Conservation (phyloP, 2,888 invertebrate genomes). For the Steinernema carpocapsae region DNA sequence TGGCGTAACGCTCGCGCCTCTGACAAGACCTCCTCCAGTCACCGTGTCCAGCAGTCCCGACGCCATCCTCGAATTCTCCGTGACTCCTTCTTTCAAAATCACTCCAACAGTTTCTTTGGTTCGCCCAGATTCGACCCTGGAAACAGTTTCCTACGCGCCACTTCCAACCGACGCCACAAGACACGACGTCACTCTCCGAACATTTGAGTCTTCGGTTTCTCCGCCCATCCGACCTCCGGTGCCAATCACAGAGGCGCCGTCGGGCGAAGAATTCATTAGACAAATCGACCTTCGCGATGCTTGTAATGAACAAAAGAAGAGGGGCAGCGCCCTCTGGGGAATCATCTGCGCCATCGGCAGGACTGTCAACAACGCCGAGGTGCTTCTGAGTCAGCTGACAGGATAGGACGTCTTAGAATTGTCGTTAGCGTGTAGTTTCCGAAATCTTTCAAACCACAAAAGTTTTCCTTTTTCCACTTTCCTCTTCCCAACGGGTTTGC, state of each 20-base stretch:
- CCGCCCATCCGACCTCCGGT: too few species aligned
- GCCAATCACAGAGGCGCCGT: neutral
- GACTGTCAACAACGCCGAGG: constrained; percentile 5
- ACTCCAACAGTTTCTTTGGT: neutral
- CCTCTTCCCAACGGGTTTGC: constrained; percentile 20
- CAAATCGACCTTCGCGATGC: neutral
- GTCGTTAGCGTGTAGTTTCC: neutral
- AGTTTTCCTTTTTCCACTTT: neutral
- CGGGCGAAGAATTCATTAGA: neutral
- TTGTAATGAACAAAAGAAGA: neutral
- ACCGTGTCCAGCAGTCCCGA: neutral
- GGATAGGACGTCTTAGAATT: too few species aligned
- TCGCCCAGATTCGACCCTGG: neutral
- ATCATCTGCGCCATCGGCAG: neutral
- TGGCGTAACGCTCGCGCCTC: neutral
- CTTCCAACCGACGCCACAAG: too few species aligned
- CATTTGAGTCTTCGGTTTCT: too few species aligned
- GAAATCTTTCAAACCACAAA: neutral
- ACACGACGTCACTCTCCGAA: too few species aligned
- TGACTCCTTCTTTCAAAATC: neutral
- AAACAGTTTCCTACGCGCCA: neutral
- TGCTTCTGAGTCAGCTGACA: neutral
- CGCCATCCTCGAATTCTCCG: neutral
- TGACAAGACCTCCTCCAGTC: neutral
- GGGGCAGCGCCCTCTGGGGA: neutral